Percentiles rank a stretch among this genome's conserved stretches.
phyloP scores from a whole-genome alignment of 2,888 invertebrate species.

The Eulithis prunata region DNA sequence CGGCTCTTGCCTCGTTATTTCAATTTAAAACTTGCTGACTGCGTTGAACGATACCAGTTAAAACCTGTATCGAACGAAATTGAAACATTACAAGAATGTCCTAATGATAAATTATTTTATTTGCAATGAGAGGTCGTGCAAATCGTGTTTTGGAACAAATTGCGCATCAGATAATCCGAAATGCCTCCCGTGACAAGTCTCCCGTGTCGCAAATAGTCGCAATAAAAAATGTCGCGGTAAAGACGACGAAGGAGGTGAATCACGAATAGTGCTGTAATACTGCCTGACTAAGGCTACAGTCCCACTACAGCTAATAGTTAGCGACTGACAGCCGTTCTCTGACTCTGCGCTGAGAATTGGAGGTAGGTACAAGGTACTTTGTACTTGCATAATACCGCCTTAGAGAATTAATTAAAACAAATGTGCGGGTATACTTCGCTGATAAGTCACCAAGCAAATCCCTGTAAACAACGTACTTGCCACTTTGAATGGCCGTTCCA shows the following conservation, averaged over 20 bases:
- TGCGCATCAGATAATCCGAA: neutral
- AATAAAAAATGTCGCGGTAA: slow-evolving; percentile 7
- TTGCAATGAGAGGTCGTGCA: neutral
- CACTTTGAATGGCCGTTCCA: no score
- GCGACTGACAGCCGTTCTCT: no score
- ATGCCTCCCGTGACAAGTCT: neutral
- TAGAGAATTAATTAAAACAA: no score
- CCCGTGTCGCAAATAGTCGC: neutral
- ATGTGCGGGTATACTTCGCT: no score
- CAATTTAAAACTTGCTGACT: no score
- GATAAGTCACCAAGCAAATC: no score
- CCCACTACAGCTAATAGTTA: no score
- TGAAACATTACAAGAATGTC: neutral
- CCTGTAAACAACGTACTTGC: no score
- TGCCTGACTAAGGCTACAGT: slow-evolving; percentile 1
- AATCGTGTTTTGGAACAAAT: slow-evolving; percentile 3
- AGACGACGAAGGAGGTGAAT: slow-evolving; percentile 9
- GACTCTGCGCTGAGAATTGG: no score
- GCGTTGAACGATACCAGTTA: no score
- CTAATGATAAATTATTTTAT: neutral
- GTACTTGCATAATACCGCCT: no score
- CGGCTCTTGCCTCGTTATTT: neutral
- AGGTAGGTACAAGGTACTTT: no score
- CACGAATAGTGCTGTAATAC: slow-evolving; percentile 21
- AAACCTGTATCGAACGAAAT: neutral